A percentile compares a stretch with the other conserved stretches of the same genome.
These are phyloP conservation scores for Drosophila repletoides DNA, from an alignment of 1,140 invertebrate genomes.

Conservation along the genomic window DNA sequence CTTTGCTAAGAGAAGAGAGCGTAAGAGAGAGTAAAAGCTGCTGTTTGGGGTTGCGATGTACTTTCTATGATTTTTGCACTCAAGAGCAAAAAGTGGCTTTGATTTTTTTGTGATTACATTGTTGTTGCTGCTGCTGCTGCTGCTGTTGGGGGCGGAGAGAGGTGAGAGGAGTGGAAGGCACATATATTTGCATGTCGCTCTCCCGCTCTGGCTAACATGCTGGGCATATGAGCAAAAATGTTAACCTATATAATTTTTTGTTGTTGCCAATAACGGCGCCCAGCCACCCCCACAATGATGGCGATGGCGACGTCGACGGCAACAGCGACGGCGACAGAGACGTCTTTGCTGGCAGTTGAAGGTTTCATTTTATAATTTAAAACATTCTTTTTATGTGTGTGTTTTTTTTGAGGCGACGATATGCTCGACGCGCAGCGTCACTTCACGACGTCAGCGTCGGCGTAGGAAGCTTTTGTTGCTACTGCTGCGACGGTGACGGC, in stretches of 20 bases:
- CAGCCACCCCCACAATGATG: conserved; percentile 25
- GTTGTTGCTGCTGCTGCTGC: background rate
- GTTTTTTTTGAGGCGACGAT: conserved; percentile 32
- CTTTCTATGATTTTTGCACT: conserved; percentile 71
- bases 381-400: conserved; percentile 28
- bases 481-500: background rate
- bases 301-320: background rate
- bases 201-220: conserved; percentile 28
- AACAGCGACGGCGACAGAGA: conserved; percentile 6
- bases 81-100: conserved; percentile 73
- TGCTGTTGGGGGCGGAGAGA: background rate
- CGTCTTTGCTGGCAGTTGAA: conserved; percentile 59
- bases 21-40: conserved; percentile 20
- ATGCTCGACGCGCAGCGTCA: conserved; percentile 3
- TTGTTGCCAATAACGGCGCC: conserved; percentile 26
- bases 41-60: conserved; percentile 25
- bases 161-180: conserved; percentile 28
- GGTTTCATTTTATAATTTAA: conserved; percentile 69
- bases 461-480: conserved; percentile 13
- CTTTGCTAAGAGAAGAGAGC: background rate
- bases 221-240: conserved; percentile 59
- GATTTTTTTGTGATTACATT: conserved; percentile 49
- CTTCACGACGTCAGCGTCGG: background rate
- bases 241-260: conserved; percentile 76
- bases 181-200: conserved; percentile 58